These are phyloP conservation scores for Tetanocera ferruginea DNA, from an alignment of 2,888 invertebrate genomes.

Conservation along the genomic window DNA sequence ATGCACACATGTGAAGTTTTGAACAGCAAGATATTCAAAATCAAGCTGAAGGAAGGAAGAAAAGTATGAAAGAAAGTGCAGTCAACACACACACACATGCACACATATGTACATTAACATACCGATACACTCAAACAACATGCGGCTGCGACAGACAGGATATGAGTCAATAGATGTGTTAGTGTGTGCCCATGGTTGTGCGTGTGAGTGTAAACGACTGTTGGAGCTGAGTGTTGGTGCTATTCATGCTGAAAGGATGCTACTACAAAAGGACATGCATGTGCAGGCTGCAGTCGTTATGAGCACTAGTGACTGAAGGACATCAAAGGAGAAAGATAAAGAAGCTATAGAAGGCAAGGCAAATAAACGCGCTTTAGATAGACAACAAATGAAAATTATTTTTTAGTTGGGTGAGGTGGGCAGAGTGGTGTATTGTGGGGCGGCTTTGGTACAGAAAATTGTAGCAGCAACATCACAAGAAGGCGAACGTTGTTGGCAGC, in stretches of 20 bases:
- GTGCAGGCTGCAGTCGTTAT: not conserved
- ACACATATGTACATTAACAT: not conserved
- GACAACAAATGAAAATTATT: not conserved
- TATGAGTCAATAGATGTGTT: not conserved
- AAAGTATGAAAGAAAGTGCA: not conserved
- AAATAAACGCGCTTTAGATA: conserved; percentile 31
- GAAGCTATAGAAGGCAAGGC: not conserved
- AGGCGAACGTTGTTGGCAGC: conserved; percentile 30
- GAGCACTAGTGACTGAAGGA: not conserved
- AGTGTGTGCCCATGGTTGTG: not conserved
- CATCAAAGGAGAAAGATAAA: not conserved
- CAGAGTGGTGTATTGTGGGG: not conserved
- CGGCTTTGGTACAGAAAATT: not conserved
- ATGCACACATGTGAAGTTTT: not conserved
- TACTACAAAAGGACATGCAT: not conserved
- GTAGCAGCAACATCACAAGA: not conserved
- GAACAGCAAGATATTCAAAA: not conserved
- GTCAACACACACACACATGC: not conserved
- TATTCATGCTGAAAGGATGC: conserved; percentile 24
- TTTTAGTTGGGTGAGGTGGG: not conserved
- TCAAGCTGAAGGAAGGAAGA: not conserved
- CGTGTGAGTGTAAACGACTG: not conserved
- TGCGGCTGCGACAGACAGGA: conserved; percentile 13
- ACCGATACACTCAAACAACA: not conserved
- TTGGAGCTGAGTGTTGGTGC: not conserved